phyloP scores from a whole-genome alignment of 2,888 invertebrate species.

The Lasioglossum marginatum region DNA sequence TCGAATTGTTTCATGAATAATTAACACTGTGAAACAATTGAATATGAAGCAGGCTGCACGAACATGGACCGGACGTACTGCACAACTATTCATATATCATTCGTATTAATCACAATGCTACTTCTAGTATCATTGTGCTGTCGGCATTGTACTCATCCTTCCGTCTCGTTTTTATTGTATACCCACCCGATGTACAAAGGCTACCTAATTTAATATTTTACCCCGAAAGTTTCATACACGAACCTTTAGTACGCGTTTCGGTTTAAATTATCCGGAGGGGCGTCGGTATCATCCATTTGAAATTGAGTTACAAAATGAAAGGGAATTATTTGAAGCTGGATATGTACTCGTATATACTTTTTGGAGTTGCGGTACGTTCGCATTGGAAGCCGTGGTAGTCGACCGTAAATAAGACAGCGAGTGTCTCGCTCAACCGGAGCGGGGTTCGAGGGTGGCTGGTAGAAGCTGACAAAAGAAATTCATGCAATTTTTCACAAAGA shows the following conservation, averaged over 20 bases:
- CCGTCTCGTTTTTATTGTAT: background rate
- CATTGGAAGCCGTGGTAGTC: background rate
- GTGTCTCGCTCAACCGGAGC: background rate
- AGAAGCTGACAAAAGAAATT: background rate
- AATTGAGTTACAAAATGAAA: background rate
- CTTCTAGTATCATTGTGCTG: background rate
- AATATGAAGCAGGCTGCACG: background rate
- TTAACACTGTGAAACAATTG: background rate
- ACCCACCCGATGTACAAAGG: background rate
- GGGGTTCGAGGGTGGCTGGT: background rate
- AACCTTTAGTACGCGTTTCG: background rate
- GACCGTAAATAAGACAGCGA: background rate
- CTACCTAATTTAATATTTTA: background rate
- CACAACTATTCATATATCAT: background rate
- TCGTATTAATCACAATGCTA: slow-evolving; percentile 3
- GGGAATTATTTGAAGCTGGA: background rate
- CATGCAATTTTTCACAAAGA: too few relatives aligned
- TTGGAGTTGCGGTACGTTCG: background rate
- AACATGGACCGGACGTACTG: background rate
- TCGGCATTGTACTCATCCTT: background rate
- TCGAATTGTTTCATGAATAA: background rate
- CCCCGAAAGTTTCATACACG: background rate
- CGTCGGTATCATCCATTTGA: background rate
- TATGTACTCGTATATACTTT: too few relatives aligned
- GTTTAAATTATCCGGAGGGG: background rate